Evolutionary conservation across 2,113 vertebrate species (phyloP).

Genomic region (Todiramphus saurophagus): DNA sequence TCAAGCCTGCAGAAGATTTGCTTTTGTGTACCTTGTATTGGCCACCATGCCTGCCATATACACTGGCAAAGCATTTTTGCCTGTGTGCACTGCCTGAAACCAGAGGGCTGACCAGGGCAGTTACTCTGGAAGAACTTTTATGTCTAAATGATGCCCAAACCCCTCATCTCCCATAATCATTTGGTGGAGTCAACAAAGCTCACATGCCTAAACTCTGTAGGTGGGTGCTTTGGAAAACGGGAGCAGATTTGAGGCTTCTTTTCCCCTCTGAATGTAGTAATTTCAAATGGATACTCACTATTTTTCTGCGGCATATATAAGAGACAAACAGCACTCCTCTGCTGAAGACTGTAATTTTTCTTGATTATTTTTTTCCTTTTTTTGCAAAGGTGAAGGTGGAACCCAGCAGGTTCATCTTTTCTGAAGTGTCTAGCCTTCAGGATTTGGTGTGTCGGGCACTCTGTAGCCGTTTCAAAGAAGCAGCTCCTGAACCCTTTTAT

Average conservation of each 20-base stretch:
- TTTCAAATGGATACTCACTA: background rate
- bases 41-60: background rate
- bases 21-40: background rate
- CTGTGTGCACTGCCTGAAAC: background rate
- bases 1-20: background rate
- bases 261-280: background rate
- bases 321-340: background rate
- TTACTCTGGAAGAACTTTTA: background rate
- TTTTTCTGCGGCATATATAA: background rate
- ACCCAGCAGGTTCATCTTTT: background rate
- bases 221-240: background rate
- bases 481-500: accelerated
- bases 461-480: background rate
- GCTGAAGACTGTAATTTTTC: background rate
- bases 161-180: background rate
- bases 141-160: background rate
- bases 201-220: accelerated
- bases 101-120: background rate
- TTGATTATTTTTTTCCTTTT: background rate
- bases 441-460: background rate
- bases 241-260: background rate
- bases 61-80: background rate
- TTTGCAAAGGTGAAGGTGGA: background rate
- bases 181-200: background rate
- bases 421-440: background rate